phyloP scores from a whole-genome alignment of 2,888 invertebrate species.

The Tipula helvola region DNA sequence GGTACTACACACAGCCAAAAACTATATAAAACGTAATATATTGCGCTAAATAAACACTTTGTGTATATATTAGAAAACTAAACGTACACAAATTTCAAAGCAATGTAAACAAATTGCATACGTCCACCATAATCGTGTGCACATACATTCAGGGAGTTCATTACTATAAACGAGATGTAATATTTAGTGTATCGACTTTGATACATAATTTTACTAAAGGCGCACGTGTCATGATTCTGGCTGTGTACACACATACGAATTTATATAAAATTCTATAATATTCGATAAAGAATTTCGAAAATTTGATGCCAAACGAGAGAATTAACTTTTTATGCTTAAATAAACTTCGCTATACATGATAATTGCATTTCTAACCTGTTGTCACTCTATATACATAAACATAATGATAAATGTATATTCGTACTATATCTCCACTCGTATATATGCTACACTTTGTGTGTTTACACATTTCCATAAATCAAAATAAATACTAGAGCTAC shows the following conservation, averaged over 20 bases:
- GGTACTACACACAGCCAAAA: background rate
- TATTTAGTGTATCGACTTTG: background rate
- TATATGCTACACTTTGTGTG: background rate
- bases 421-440: too few species aligned
- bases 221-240: background rate
- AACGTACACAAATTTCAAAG: background rate
- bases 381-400: background rate
- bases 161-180: background rate
- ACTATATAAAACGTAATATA: background rate
- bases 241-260: background rate
- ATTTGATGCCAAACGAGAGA: background rate
- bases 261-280: background rate
- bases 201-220: background rate
- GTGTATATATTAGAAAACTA: background rate
- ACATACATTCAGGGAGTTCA: background rate
- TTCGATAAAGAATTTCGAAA: background rate
- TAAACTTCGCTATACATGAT: background rate
- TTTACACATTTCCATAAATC: background rate
- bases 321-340: background rate
- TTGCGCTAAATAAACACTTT: background rate
- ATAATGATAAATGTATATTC: too few species aligned
- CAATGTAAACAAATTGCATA: background rate
- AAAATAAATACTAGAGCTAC: background rate
- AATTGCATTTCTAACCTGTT: background rate
- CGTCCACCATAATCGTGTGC: background rate